phyloP scores from a whole-genome alignment of 1,140 invertebrate species.

The Brachionus rotundiformis region DNA sequence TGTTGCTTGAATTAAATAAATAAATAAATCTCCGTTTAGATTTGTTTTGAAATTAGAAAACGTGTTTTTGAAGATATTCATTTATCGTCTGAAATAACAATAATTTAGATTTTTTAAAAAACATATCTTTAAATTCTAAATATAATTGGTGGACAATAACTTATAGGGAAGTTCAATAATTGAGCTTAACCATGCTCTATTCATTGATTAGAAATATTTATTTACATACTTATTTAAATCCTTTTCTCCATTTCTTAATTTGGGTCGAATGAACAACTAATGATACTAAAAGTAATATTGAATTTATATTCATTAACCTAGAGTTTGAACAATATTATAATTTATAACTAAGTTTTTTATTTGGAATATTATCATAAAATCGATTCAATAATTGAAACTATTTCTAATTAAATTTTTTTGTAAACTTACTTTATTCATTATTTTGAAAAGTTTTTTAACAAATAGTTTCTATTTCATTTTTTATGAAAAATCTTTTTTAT shows the following conservation, averaged over 20 bases:
- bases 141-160: not conserved
- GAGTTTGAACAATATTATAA: not conserved
- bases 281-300: slow-evolving; percentile 4
- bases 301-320: not conserved
- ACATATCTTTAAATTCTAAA: not conserved
- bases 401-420: too few species aligned
- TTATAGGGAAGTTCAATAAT: not conserved
- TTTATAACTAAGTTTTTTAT: not conserved
- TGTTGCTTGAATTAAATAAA: not conserved
- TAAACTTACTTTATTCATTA: too few species aligned
- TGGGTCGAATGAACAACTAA: not conserved
- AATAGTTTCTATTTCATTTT: too few species aligned
- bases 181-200: not conserved
- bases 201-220: slow-evolving; percentile 22
- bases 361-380: not conserved
- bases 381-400: too few species aligned
- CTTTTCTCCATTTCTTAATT: slow-evolving; percentile 50
- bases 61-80: not conserved
- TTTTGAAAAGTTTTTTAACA: too few species aligned
- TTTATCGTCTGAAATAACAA: not conserved
- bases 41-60: not conserved
- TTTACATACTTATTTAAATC: slow-evolving; percentile 55
- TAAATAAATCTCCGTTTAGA: not conserved
- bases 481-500: too few species aligned
- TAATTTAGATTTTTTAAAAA: not conserved